Evolutionary conservation across 2,797 vertebrate genomes (phyloP).

Genomic region (Streptopelia turtur): DNA sequence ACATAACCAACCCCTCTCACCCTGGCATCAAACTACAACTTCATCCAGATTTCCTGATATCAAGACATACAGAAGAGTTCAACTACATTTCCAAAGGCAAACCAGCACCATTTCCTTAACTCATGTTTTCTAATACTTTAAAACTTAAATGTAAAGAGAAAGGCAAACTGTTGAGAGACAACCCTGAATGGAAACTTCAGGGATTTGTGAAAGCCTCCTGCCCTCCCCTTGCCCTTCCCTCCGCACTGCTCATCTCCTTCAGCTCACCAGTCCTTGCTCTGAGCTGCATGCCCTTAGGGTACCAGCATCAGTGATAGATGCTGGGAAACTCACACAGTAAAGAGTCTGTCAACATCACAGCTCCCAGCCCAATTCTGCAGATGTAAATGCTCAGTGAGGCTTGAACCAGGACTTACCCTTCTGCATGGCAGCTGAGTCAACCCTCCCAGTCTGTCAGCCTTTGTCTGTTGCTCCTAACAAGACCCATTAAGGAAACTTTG

Average conservation of each 20-base stretch:
- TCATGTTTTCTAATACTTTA: background rate
- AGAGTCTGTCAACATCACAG: background rate
- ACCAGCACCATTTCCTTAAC: background rate
- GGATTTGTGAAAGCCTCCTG: background rate
- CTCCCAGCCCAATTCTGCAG: background rate
- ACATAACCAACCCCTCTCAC: background rate
- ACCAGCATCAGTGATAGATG: background rate
- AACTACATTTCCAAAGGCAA: background rate
- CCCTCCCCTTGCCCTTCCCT: background rate
- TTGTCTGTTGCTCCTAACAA: background rate
- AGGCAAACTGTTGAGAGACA: background rate
- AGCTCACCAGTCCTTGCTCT: background rate
- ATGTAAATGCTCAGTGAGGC: background rate
- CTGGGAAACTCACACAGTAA: background rate
- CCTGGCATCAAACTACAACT: background rate
- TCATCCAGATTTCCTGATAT: background rate
- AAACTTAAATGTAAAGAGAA: background rate
- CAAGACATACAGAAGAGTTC: background rate
- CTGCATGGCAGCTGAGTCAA: background rate
- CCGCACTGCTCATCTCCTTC: background rate
- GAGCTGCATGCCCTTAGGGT: background rate
- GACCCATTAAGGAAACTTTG: background rate
- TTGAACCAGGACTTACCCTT: background rate
- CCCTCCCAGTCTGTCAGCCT: background rate
- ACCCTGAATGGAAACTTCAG: rapidly evolving